Conservation (phyloP, 92 coral and sea anemone species). For the Bergia puertoricense region DNA sequence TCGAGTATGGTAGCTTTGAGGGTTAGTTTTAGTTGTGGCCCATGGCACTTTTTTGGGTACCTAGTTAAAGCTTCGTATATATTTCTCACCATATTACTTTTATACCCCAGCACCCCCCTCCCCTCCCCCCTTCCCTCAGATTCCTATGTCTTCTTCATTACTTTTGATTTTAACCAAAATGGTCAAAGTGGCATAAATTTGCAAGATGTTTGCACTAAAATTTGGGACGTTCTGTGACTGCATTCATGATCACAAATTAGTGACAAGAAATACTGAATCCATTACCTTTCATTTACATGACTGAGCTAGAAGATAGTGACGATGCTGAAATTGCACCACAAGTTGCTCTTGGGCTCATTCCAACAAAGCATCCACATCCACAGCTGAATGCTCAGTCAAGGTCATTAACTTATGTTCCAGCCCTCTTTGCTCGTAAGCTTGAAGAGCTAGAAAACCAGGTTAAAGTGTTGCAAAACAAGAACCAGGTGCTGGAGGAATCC, state of each 20-base stretch:
- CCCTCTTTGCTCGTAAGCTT: constrained; percentile 69
- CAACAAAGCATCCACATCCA: constrained; percentile 59
- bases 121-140: no score
- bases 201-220: not conserved
- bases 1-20: no score
- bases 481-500: constrained; percentile 83
- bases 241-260: not conserved
- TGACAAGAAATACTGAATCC: not conserved
- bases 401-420: constrained; percentile 45
- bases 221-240: not conserved
- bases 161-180: no score
- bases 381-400: constrained; percentile 45
- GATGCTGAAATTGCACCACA: constrained; percentile 72
- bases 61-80: no score
- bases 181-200: no score
- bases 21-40: no score
- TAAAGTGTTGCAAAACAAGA: constrained; percentile 83
- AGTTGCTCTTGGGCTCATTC: constrained; percentile 81
- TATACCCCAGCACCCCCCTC: no score
- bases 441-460: constrained; percentile 81
- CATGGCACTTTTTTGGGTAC: no score
- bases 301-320: constrained; percentile 44
- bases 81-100: no score
- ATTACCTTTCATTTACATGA: not conserved
- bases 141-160: no score